A percentile compares a stretch with the other conserved stretches of the same genome.
phyloP scores from a whole-genome alignment of 2,888 invertebrate genomes.

The Phasia obesa region DNA sequence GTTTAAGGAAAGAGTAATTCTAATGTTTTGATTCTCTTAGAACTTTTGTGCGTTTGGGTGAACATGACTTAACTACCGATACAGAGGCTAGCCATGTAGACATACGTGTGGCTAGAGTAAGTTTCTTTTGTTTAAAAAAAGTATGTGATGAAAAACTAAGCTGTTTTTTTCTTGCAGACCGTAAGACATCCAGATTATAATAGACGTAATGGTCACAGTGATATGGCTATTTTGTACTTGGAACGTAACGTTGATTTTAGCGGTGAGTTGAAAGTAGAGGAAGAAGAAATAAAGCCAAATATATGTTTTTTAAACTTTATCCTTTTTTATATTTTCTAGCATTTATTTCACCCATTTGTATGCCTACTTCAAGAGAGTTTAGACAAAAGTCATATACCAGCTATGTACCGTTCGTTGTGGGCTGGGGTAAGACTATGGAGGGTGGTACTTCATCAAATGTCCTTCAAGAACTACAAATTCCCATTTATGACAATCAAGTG shows the following conservation, averaged over 20 bases:
- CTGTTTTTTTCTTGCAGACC: conserved; percentile 71
- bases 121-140: conserved; percentile 52
- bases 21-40: conserved; percentile 66
- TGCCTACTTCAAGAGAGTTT: conserved; percentile 85
- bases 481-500: conserved; percentile 85
- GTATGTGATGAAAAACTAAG: too few species aligned
- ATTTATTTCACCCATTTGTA: conserved; percentile 88
- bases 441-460: conserved; percentile 86
- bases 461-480: conserved; percentile 88
- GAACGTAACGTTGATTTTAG: conserved; percentile 84
- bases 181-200: conserved; percentile 77
- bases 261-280: conserved; percentile 81
- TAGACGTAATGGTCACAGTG: conserved; percentile 85
- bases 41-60: conserved; percentile 87
- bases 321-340: conserved; percentile 83
- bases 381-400: conserved; percentile 84
- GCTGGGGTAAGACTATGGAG: conserved; percentile 83
- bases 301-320: background rate
- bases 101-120: conserved; percentile 84
- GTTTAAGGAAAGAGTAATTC: background rate
- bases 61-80: conserved; percentile 87
- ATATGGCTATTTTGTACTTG: conserved; percentile 90
- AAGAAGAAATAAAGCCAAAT: background rate
- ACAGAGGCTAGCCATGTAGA: conserved; percentile 85
- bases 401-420: conserved; percentile 88